Evolutionary conservation across 23 tunicate species (phyloP), one percentile per base, ranked within the genome.

Genomic region (Trididemnum nubilum): DNA sequence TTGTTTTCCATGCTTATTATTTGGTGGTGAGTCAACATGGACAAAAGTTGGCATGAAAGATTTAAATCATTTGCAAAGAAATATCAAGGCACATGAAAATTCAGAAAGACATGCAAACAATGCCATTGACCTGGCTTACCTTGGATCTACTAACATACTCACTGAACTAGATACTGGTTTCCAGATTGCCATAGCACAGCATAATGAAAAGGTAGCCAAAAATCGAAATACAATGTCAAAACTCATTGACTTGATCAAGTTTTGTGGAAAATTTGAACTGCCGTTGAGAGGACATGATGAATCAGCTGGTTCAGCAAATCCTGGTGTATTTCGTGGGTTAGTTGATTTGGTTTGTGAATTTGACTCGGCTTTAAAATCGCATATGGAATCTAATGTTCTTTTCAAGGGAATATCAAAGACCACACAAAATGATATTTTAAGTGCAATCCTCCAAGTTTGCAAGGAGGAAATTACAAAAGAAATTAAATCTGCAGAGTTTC

Each of bases 251-350:
- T 34, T n/a, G 37, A 39, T 39, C 2, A 73, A n/a, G 4, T 73
- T n/a, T 73, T 73, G 78, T 73, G 78, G 82, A 36, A 78, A 77
- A 2, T 77, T 51, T 77, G 81, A 77, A 77, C 36, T 33, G 12
- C 81, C 81, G 2, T 32, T 77, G 5, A 30, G 81, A 29, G 81
- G 81, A 2, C 81, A 77, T 30, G 36, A 77, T 54, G 69, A 77
- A 77, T 30, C n/a, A 3, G 67, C n/a, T 54, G 36, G 4, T 54
- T 77, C 26, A n/a, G 2, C 5, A 26, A 77, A 73, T 30, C 78
- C 78, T 21, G 78, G 78, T 15, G 78, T 73, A 25, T 73, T 37
- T 26, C 27, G 78, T 15, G 78, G 78, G 2, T 73, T 73, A 40
- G 31, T 73, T 37, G 31, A 73, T 73, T 73, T 73, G 9, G 58